phyloP scores from a whole-genome alignment of 2,888 invertebrate species.

The Nephrotoma appendiculata region DNA sequence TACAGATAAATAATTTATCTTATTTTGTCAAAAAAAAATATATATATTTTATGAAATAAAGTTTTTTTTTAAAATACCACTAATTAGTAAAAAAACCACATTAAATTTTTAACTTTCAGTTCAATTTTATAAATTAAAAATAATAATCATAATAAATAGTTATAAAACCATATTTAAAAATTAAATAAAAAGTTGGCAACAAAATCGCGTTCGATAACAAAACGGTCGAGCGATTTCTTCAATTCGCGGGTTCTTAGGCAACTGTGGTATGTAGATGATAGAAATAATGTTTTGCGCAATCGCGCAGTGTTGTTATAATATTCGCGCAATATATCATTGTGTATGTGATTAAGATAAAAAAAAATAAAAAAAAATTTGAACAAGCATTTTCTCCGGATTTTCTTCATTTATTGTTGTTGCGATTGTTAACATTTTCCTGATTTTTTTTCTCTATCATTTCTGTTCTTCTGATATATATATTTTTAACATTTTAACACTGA shows the following conservation, averaged over 20 bases:
- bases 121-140: not conserved
- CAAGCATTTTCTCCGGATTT: not conserved
- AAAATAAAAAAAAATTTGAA: not conserved
- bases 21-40: not conserved
- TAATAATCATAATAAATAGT: not conserved
- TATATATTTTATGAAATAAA: not conserved
- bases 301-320: constrained; percentile 2
- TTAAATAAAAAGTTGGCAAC: constrained; percentile 1
- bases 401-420: not conserved
- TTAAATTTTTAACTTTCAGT: not conserved
- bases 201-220: constrained; percentile 16
- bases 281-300: constrained; percentile 13
- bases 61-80: not conserved
- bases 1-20: not conserved
- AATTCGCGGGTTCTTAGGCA: constrained; percentile 36
- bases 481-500: not conserved
- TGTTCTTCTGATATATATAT: not conserved
- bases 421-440: not conserved
- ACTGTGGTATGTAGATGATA: constrained; percentile 22
- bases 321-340: constrained; percentile 4
- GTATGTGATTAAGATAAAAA: not conserved
- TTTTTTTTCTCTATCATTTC: not conserved
- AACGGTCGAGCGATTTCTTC: constrained; percentile 34
- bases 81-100: not conserved
- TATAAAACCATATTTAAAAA: not conserved